Evolutionary conservation across 1,140 invertebrate genomes (phyloP).

Genomic region (Dreissena rostriformis): DNA sequence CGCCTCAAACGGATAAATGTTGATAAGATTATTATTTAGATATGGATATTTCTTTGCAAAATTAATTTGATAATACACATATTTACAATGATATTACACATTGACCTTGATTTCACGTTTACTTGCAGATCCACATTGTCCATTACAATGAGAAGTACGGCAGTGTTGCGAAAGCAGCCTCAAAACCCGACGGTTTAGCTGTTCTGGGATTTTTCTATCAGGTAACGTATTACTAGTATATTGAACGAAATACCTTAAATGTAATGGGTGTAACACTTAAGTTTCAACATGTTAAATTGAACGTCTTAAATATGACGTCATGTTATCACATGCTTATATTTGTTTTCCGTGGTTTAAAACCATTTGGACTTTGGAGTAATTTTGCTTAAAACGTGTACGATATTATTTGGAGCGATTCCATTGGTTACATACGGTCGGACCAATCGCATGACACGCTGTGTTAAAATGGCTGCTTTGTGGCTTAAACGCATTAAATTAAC

Average conservation of each 20-base stretch:
- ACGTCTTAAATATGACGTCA: neutral
- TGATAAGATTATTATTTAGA: neutral
- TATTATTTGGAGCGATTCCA: too few relatives aligned
- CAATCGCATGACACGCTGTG: too few relatives aligned
- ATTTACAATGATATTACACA: neutral
- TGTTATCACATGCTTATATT: too few relatives aligned
- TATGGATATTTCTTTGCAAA: neutral
- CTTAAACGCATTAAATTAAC: too few relatives aligned
- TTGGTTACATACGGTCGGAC: too few relatives aligned
- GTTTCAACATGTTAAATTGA: neutral
- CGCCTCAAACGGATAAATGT: neutral
- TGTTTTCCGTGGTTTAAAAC: too few relatives aligned
- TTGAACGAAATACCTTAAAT: too few relatives aligned
- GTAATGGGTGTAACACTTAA: too few relatives aligned
- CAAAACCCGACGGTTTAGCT: slow-evolving; percentile 92
- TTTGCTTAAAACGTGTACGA: too few relatives aligned
- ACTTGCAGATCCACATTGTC: slow-evolving; percentile 94
- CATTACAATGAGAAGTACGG: slow-evolving; percentile 95
- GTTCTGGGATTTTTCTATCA: slow-evolving; percentile 96
- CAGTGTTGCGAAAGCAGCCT: slow-evolving; percentile 90
- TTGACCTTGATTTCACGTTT: slow-evolving; percentile 2
- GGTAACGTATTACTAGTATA: slow-evolving; percentile 78
- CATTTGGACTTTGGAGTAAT: too few relatives aligned
- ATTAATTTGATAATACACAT: neutral
- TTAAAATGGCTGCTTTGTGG: too few relatives aligned